Conservation (phyloP, 2,113 vertebrate genomes). For the Candoia aspera region DNA sequence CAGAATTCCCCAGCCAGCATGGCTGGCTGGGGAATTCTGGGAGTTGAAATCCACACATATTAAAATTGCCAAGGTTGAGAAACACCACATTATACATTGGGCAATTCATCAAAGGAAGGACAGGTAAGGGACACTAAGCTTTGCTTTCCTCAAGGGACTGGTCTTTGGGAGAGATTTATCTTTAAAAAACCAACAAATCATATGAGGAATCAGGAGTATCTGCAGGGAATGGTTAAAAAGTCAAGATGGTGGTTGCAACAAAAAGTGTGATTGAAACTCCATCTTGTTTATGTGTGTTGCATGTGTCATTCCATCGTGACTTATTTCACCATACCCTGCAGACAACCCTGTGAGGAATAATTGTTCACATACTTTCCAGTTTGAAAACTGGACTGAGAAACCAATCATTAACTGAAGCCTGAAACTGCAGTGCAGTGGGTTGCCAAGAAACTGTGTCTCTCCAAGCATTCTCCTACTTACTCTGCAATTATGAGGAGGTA, state of each 20-base stretch:
- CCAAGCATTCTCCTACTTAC: not conserved
- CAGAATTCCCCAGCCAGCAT: no score
- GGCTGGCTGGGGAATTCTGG: no score
- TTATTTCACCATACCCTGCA: not conserved
- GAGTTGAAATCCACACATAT: not conserved
- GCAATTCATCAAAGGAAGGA: not conserved
- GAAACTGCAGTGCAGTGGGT: not conserved
- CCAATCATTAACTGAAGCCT: not conserved
- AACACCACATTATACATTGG: no score
- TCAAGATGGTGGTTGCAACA: not conserved
- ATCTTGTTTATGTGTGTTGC: not conserved
- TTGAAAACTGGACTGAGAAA: not conserved
- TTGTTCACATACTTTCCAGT: not conserved
- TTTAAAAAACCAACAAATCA: not conserved
- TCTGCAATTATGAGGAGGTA: not conserved
- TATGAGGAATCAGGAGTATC: not conserved
- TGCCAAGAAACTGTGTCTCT: not conserved
- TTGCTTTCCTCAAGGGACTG: not conserved
- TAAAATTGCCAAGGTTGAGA: no score
- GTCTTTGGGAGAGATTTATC: not conserved
- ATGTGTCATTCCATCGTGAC: not conserved
- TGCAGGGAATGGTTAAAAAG: not conserved
- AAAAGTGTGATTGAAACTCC: not conserved
- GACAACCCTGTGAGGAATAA: not conserved
- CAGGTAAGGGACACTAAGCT: not conserved